These are phyloP conservation scores for Sisyra nigra DNA, from an alignment of 2,888 invertebrate species.

Conservation along the genomic window DNA sequence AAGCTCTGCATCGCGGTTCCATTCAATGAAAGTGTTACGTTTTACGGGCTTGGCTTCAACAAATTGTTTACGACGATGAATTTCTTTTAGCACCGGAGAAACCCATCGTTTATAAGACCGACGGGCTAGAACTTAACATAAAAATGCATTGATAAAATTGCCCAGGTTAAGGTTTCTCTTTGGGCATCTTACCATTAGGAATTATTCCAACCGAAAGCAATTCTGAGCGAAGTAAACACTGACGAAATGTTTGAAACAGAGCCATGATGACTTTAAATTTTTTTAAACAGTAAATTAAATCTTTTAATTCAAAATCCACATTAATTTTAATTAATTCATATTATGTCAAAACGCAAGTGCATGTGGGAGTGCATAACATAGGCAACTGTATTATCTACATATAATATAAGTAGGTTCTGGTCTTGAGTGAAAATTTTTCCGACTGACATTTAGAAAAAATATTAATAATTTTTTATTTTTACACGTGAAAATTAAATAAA, in stretches of 20 bases:
- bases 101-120: constrained; percentile 39
- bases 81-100: constrained; percentile 44
- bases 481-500: background rate
- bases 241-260: background rate
- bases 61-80: constrained; percentile 40
- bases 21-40: constrained; percentile 54
- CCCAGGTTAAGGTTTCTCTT: too few relatives aligned
- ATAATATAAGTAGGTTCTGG: too few relatives aligned
- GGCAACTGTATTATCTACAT: too few relatives aligned
- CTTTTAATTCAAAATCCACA: background rate
- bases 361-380: too few relatives aligned
- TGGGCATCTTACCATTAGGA: too few relatives aligned
- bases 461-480: background rate
- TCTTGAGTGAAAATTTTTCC: background rate
- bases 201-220: too few relatives aligned
- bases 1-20: constrained; percentile 79
- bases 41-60: constrained; percentile 36
- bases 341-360: background rate
- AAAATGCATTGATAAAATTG: too few relatives aligned
- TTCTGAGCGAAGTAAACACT: too few relatives aligned
- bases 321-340: background rate
- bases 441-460: background rate
- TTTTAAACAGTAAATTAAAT: background rate
- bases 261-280: background rate
- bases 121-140: background rate